Evolutionary conservation across 1,140 invertebrate genomes (phyloP).

Genomic region (Goniozus legneri): DNA sequence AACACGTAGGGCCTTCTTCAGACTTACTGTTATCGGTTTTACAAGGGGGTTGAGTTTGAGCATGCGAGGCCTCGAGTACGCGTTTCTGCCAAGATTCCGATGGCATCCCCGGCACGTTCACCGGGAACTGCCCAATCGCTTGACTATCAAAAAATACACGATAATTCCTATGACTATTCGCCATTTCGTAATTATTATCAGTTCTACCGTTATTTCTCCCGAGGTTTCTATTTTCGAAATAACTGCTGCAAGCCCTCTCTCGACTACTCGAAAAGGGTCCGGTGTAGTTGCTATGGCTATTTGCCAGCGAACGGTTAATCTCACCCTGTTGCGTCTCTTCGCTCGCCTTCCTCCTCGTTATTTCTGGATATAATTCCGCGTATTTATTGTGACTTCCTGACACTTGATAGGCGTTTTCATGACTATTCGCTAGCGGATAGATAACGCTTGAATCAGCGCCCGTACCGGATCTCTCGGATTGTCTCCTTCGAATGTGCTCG

Average conservation of each 20-base stretch:
- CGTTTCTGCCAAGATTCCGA: constrained; percentile 5
- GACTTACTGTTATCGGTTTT: background rate
- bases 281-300: constrained; percentile 31
- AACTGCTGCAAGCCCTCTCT: constrained; percentile 6
- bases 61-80: background rate
- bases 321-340: background rate
- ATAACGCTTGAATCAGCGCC: constrained; percentile 15
- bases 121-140: too few relatives aligned
- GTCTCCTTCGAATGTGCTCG: background rate
- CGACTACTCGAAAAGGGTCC: constrained; percentile 6
- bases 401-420: constrained; percentile 25
- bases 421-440: constrained; percentile 33
- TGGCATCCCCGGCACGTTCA: constrained; percentile 7
- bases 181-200: constrained; percentile 30
- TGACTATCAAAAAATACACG: too few relatives aligned
- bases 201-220: background rate
- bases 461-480: background rate
- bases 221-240: constrained; percentile 11
- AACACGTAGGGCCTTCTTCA: too few relatives aligned
- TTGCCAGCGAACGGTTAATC: constrained; percentile 20
- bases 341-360: background rate
- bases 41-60: background rate
- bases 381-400: constrained; percentile 29
- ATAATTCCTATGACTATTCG: constrained; percentile 38
- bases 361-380: constrained; percentile 12